Conservation (phyloP, 2,113 vertebrate species). For the Sclerurus mexicanus region DNA sequence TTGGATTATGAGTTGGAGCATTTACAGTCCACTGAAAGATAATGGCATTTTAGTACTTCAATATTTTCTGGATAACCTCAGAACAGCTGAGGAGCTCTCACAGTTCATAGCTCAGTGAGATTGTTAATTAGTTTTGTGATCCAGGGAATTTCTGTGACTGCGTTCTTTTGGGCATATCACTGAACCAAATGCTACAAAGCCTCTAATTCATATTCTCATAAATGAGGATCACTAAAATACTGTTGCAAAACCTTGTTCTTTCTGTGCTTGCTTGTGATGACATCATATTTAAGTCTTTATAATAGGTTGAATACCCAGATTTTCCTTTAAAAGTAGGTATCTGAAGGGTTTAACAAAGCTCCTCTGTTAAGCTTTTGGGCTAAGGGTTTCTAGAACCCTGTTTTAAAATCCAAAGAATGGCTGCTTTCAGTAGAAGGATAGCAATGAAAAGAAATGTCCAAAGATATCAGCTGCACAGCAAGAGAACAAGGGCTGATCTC, state of each 20-base stretch:
- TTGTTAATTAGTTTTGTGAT: conserved; percentile 61
- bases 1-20: background rate
- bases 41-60: conserved; percentile 45
- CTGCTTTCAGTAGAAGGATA: conserved; percentile 53
- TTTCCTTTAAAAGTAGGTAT: conserved; percentile 37
- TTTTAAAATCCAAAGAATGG: conserved; percentile 47
- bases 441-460: conserved; percentile 33
- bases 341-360: conserved; percentile 50
- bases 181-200: conserved; percentile 20
- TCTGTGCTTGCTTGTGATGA: conserved; percentile 6
- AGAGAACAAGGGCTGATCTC: conserved; percentile 32
- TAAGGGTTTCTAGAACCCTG: background rate
- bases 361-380: conserved; percentile 38
- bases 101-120: conserved; percentile 54
- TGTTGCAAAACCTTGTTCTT: background rate
- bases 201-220: conserved; percentile 18
- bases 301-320: conserved; percentile 26
- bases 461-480: conserved; percentile 53
- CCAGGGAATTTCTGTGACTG: conserved; percentile 15
- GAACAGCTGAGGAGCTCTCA: conserved; percentile 26
- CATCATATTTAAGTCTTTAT: conserved; percentile 31
- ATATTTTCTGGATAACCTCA: conserved; percentile 49
- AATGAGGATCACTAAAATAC: background rate
- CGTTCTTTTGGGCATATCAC: conserved; percentile 18
- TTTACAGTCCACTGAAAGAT: conserved; percentile 41